Evolutionary conservation across 2,888 invertebrate species (phyloP), one percentile per base, ranked within the genome.

Genomic region (Campaea margaritaria): DNA sequence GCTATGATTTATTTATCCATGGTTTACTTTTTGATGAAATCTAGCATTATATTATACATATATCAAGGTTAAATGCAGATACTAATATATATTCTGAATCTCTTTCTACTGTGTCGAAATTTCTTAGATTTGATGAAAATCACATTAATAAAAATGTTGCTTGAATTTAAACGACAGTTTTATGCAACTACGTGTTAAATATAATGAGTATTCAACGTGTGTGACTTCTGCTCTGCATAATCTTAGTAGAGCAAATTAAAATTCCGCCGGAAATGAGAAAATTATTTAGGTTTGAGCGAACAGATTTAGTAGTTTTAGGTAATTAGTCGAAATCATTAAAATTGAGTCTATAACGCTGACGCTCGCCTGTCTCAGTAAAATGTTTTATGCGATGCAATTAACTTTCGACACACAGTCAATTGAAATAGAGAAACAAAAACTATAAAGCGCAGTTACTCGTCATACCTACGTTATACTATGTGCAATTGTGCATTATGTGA

Each of bases 201-300:
- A 28, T n/a, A 36, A 36, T 11, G 10, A 36, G 11, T 21, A 9
- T 16, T 51, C 47, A n/a, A 34, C 27, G 31, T 42, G 15, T 58
- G 42, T 58, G 27, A 41, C 27, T 45, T 15, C 10, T 5, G 12
- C 27, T 42, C 12, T 36, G n/a, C 46, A 43, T 52, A 42, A 47
- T 42, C 9, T 51, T 13, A 21, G 10, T n/a, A 53, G n/a, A 43
- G 21, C 38, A 39, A 27, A 53, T 53, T 58, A 28, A 42, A 43
- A 51, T 43, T 43, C 47, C 38, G 39, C 34, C 54, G 46, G 54
- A 54, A 50, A 50, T 27, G 55, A 51, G 42, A 39, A 28, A 42
- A 38, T 60, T 50, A 60, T 51, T 50, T 16, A 61, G 51, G 47
- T 47, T 51, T 21, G 60, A 46, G 55, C 31, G 44, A 47, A 50